Percentiles rank a stretch among this genome's conserved stretches.
phyloP scores from a whole-genome alignment of 2,797 vertebrate species.

The Chrysocyon brachyurus region DNA sequence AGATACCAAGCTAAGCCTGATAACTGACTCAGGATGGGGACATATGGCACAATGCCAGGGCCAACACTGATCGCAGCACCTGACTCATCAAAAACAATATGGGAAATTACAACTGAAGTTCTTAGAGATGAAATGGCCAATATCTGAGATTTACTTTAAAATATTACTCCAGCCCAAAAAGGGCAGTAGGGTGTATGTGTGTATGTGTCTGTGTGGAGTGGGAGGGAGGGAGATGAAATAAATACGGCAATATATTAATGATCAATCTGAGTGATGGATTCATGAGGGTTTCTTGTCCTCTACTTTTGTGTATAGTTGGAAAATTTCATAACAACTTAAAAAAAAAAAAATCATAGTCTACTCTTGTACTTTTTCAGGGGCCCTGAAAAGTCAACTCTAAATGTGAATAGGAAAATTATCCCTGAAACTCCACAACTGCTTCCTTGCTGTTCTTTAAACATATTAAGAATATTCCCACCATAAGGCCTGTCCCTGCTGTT shows the following conservation, averaged over 20 bases:
- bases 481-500: not conserved
- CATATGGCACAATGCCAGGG: not conserved
- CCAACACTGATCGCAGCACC: not conserved
- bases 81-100: slow-evolving; percentile 26
- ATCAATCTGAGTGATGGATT: not conserved
- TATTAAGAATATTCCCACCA: not conserved
- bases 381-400: slow-evolving; percentile 44
- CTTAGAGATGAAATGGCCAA: slow-evolving; percentile 31
- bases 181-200: not conserved
- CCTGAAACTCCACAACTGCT: not conserved
- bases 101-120: slow-evolving; percentile 3
- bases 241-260: slow-evolving; percentile 9
- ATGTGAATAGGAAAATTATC: not conserved
- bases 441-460: slow-evolving; percentile 32
- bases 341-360: slow-evolving; percentile 22
- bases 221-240: not conserved
- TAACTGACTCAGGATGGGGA: not conserved
- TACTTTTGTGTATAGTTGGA: not conserved
- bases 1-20: not conserved
- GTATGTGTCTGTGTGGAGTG: too few species aligned
- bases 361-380: not conserved
- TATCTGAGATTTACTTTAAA: slow-evolving; percentile 59
- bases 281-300: not conserved
- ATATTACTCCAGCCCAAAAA: not conserved
- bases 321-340: not conserved